Evolutionary conservation across 1,140 invertebrate species (phyloP), one percentile per base, ranked within the genome.

Genomic region (Drosophila quadrilineata): DNA sequence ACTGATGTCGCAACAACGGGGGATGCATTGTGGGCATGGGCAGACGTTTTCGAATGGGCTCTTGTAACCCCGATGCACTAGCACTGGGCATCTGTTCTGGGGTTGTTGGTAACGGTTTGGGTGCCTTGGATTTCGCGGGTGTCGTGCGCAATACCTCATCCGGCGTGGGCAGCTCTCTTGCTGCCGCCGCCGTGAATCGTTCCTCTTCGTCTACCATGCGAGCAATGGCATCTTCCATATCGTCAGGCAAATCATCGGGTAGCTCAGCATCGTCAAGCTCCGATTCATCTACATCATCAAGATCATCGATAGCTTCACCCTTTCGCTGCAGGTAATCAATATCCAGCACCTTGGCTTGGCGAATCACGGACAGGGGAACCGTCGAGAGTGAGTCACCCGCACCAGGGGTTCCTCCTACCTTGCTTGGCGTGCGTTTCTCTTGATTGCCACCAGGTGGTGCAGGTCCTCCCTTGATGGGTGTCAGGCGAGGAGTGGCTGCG

Each of bases 201-300:
- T 88, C 86, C 58, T 93, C 92, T 75, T 93, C 92, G 66, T 93
- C 92, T 80, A 93, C 93, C 92, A 93, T 93, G 49, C 91, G 90
- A 1, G 92, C 92, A 10, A 93, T 88, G 26, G 92, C 91, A 41
- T 92, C 91, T 17, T 92, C 91, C 56, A 91, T 80, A 49, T 93
- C 92, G 9, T 91, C 77, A 8, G 87, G 82, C 22, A 89, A 41
- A 43, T 88, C 88, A 17, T 90, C 88, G 0, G 70, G 89, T 16
- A 90, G 40, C 52, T 84, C 79, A 0, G 82, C 75, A 14, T 90
- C 86, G 8, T 84, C 79, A n/a, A 88, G 71, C 48, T 89, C 88
- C 2, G 75, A 68, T 36, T 87, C 89, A 14, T 80, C 77, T 17
- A 79, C 82, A 49, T 89, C 75, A 6, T 85, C 75, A 17, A 77